Base-by-base conservation (phyloP, 2,113 vertebrate species). In the Echinops telfairi region DNA sequence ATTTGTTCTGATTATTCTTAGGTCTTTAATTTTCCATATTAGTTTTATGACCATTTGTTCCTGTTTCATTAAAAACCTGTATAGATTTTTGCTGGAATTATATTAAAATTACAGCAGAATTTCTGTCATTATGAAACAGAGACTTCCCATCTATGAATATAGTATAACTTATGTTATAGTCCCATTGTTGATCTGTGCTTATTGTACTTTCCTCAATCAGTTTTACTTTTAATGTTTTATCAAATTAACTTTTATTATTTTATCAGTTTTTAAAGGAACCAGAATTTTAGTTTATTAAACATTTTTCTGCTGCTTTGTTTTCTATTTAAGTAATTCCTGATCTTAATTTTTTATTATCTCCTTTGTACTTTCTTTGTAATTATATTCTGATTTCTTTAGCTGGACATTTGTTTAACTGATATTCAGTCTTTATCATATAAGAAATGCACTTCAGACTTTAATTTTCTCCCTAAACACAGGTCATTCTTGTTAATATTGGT, bases 21-120 rank as follows among this genome's bases (percentile, higher is more conserved):
- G n/a, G 17, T 3, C 89, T 88, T 85, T 77, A 81, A 58, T 70
- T 83, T 92, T 86, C 47, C 38, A 16, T 86, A 86, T 60, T n/a
- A 86, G 27, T 83, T 96, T 94, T 90, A 80, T 89, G 5, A 47
- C 29, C 9, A 76, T n/a, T 29, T 88, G 64, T 85, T 90, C 31
- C 83, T 70, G 78, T 40, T 91, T 25, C 89, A 31, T 83, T 53
- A 80, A 89, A 92, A 71, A 38, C 23, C 19, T 78, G 33, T 60
- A 57, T 80, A 33, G 62, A 78, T 92, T 86, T 88, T 88, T 8
- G 83, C 25, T 83, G 19, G 64, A 83, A 68, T 89, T 83, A 2
- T 76, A 36, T 83, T 91, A 66, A 83, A 91, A 81, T 92, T 92
- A 57, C 20, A 38, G n/a, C n/a, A 80, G 64, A 92, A 86, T 92